Percentiles rank a stretch among this genome's conserved stretches.
phyloP scores from a whole-genome alignment of 2,113 vertebrate genomes.

The Crotalus horridus region DNA sequence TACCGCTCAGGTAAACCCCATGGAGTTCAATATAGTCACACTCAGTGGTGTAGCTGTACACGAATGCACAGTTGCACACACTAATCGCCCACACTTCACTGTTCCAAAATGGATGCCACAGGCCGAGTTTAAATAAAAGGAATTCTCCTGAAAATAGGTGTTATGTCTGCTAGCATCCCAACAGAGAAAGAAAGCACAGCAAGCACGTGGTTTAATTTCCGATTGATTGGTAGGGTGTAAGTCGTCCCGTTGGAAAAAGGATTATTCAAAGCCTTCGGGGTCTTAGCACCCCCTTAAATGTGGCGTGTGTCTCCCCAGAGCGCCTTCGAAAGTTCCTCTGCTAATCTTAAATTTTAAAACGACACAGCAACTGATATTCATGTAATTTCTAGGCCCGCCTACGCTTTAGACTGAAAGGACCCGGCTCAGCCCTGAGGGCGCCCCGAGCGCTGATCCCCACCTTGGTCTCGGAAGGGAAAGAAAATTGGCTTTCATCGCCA shows the following conservation, averaged over 20 bases:
- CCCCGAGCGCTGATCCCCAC: not conserved
- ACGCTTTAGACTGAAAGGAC: not conserved
- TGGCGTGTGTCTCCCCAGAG: not conserved
- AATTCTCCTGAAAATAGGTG: not conserved
- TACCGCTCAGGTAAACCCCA: not conserved
- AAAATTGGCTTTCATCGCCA: not conserved
- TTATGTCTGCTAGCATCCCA: not conserved
- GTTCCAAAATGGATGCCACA: not conserved
- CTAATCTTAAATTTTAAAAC: not conserved
- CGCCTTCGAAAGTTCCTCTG: not conserved
- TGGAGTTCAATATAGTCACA: not conserved
- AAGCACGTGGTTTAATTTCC: not conserved
- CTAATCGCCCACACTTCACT: not conserved
- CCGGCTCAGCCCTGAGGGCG: not conserved
- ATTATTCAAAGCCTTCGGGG: not conserved
- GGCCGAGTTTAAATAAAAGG: not conserved
- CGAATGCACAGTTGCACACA: not conserved
- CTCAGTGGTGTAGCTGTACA: not conserved
- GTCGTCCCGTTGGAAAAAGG: not conserved
- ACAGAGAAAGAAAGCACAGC: not conserved
- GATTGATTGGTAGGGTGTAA: not conserved
- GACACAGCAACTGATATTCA: not conserved
- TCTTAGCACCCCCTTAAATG: not conserved
- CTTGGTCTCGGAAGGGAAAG: not conserved
- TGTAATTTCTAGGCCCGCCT: not conserved